Evolutionary conservation across 2,888 invertebrate species (phyloP).

Genomic region (Crioceris asparagi): DNA sequence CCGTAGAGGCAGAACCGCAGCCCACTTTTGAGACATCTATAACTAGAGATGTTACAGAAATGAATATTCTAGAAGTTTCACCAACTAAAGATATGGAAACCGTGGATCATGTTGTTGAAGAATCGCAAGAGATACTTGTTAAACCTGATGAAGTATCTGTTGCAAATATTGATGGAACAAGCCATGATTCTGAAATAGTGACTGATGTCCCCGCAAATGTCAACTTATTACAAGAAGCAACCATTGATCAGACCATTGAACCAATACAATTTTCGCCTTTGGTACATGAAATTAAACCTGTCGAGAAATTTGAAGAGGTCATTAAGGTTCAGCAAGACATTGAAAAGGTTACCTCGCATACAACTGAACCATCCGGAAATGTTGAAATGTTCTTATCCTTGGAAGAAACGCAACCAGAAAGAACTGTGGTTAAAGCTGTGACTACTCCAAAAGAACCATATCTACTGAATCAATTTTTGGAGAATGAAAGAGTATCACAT

Average conservation of each 20-base stretch:
- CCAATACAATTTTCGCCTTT: too few species aligned
- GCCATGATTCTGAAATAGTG: too few species aligned
- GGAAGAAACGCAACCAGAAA: slow-evolving; percentile 13
- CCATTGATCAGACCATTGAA: too few species aligned
- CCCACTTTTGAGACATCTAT: too few species aligned
- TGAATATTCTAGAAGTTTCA: slow-evolving; percentile 3
- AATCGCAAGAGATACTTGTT: background rate
- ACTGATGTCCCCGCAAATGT: too few species aligned
- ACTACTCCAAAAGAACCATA: slow-evolving; percentile 2
- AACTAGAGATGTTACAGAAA: slow-evolving; percentile 2
- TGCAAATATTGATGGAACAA: too few species aligned
- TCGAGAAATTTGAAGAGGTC: background rate
- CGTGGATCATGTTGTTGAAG: too few species aligned
- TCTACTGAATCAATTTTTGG: slow-evolving; percentile 11
- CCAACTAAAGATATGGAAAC: slow-evolving; percentile 5
- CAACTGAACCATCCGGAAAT: slow-evolving; percentile 29
- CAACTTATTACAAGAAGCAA: too few species aligned
- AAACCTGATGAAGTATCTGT: slow-evolving; percentile 1
- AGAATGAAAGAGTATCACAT: slow-evolving; percentile 13
- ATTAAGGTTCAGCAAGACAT: slow-evolving; percentile 8
- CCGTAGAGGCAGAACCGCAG: slow-evolving; percentile 12
- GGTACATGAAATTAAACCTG: too few species aligned
- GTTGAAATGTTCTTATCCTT: slow-evolving; percentile 31
- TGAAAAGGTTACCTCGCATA: slow-evolving; percentile 14
- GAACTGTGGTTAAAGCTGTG: slow-evolving; percentile 2